These are phyloP conservation scores for Philopedon plagiatum DNA, from an alignment of 2,888 invertebrate species.

Conservation along the genomic window DNA sequence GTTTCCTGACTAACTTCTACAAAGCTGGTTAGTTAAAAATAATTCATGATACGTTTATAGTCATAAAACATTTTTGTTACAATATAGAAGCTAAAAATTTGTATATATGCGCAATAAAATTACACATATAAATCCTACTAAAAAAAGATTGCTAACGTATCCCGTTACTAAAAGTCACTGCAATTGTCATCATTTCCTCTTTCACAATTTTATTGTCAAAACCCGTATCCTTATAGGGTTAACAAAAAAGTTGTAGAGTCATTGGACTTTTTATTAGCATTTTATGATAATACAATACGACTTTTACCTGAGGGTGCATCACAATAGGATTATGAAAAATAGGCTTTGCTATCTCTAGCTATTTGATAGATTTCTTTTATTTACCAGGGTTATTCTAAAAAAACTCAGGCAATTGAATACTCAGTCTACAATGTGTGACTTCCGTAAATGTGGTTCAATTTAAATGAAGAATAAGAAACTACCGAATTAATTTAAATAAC, in stretches of 20 bases:
- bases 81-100: too few relatives aligned
- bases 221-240: slow-evolving; percentile 16
- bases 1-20: too few relatives aligned
- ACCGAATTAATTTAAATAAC: too few relatives aligned
- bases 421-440: too few relatives aligned
- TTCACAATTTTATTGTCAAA: slow-evolving; percentile 5
- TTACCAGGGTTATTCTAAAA: neutral
- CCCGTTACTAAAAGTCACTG: neutral
- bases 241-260: slow-evolving; percentile 18
- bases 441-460: too few relatives aligned
- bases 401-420: too few relatives aligned
- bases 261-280: slow-evolving; percentile 25
- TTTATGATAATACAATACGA: slow-evolving; percentile 17
- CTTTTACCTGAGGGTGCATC: slow-evolving; percentile 20
- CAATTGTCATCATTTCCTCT: slow-evolving; percentile 9
- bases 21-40: too few relatives aligned
- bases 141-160: neutral
- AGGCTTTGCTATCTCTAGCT: neutral
- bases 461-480: too few relatives aligned
- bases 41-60: too few relatives aligned
- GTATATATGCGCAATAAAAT: too few relatives aligned
- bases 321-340: slow-evolving; percentile 20
- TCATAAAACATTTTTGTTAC: too few relatives aligned
- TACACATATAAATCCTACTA: neutral
- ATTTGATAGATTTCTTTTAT: neutral